Base-by-base conservation (phyloP, 2,797 vertebrate genomes). In the Kryptolebias ocellatus region DNA sequence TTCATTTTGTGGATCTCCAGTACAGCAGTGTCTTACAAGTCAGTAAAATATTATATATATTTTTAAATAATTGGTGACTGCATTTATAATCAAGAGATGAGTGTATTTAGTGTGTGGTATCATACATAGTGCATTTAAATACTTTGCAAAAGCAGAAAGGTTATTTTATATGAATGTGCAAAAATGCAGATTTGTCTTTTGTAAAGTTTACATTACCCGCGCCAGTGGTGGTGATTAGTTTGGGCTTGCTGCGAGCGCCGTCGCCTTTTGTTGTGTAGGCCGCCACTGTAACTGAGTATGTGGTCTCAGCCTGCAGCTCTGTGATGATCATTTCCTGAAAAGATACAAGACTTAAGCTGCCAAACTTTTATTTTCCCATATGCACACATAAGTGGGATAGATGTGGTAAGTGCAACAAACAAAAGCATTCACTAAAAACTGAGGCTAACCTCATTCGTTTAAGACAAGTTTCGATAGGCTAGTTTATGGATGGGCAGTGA, bases 231-330 rank as follows among this genome's bases (percentile, higher is more conserved):
- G 96, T 96, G 78, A 98, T 90, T 53, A 97, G 86, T 88, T 96
- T 99, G 69, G 97, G 96, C 84, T 99, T 99, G 94, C 98, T 99
- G 83, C 98, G 96, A 62, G 98, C 98, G 64, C 98, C 98, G 0
- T 99, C 98, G 27, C 98, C 98, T 92, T 99, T 99, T 7, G 98
- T 98, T 17, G 98, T 99, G 66, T 98, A 99, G 74, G 98, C 98
- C 72, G 96, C 96, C 70, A 99, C 97, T 0, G 98, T 97, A 54
- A 99, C 95, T 10, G 97, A 97, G 71, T 99, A 99, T 1, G 95
- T 96, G 29, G 96, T 97, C 91, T 99, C 98, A 86, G 98, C 97
- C 83, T 95, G 95, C 76, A 99, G 93, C 66, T 96, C 97, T 86
- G 95, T 91, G 90, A 99, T 95, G 86, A 97, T 90, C 96, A 98